Base-by-base conservation (phyloP, 2,888 invertebrate species). In the Drosophila borborema region DNA sequence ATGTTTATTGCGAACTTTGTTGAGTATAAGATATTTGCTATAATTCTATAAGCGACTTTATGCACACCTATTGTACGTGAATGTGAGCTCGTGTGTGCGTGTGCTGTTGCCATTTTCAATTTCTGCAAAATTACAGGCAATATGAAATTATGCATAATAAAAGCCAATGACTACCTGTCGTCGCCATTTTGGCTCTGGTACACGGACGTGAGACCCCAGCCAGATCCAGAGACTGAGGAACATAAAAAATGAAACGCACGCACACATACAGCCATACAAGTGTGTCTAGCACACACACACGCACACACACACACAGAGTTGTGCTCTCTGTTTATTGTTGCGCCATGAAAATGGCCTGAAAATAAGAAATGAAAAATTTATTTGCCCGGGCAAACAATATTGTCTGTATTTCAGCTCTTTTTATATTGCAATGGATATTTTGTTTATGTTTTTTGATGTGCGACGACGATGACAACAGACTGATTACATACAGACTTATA, bases 71-170 rank as follows among this genome's bases (percentile, higher is more conserved):
- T 59, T 54, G 54, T 51, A 41, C 51, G 36, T 54, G 34, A 4
- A 2, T 36, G 28, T 41, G 18, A 23, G 18, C 20, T 23, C 40
- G 43, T 14, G 41, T 18, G 45, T 54, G 63, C 53, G 72, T 85
- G 81, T 62, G 72, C 66, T 72, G 58, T 80, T 72, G 82, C 82
- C 83, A 78, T 88, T 86, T 86, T 86, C 88, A 88, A 86, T 88
- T 88, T 86, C 80, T 83, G 86, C 80, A 76, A 83, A 88, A 86
- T 88, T 86, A 86, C 86, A 86, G 86, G 69, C 86, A 86, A 88
- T 86, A 88, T 86, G 86, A 83, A 86, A 88, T 86, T 88, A 88
- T 88, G 86, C 86, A 88, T 88, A 88, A 86, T 88, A 86, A 86
- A 86, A 86, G 78, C 64, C 88, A 88, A 88, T 86, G 86, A 88